Percentiles rank a stretch among this genome's conserved stretches.
Evolutionary conservation across 2,797 vertebrate genomes (phyloP).

Genomic region (Phalloptychus januarius): DNA sequence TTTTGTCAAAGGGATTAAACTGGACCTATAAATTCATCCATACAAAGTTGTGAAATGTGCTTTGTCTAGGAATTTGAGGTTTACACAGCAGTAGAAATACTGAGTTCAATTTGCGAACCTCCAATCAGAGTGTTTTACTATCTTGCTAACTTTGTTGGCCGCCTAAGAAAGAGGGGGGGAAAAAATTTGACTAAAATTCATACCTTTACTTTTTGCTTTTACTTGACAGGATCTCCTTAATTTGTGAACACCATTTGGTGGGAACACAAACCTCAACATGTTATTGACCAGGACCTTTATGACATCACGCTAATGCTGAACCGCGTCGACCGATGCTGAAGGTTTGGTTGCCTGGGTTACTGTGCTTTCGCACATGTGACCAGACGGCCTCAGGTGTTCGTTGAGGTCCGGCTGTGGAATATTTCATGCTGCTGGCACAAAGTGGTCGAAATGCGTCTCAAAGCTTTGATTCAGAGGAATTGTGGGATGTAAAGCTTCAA

Average conservation of each 20-base stretch:
- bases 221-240: not conserved
- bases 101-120: not conserved
- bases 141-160: not conserved
- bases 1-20: not conserved
- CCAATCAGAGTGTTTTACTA: not conserved
- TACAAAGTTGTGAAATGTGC: not conserved
- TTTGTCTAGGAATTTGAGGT: not conserved
- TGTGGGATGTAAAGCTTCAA: slow-evolving; percentile 36
- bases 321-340: not conserved
- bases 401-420: not conserved
- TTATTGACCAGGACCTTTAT: not conserved
- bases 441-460: slow-evolving; percentile 18
- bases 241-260: not conserved
- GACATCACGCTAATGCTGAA: not conserved
- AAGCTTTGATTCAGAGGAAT: slow-evolving; percentile 44
- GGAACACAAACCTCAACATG: not conserved
- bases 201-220: not conserved
- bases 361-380: not conserved
- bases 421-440: slow-evolving; percentile 8
- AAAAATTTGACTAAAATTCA: not conserved
- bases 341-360: not conserved
- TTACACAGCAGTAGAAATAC: not conserved
- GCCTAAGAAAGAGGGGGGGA: too few species aligned
- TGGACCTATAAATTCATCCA: not conserved
- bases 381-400: not conserved